Evolutionary conservation across 2,888 invertebrate species (phyloP), one percentile per base, ranked within the genome.

Genomic region (Drosophila diplacantha): DNA sequence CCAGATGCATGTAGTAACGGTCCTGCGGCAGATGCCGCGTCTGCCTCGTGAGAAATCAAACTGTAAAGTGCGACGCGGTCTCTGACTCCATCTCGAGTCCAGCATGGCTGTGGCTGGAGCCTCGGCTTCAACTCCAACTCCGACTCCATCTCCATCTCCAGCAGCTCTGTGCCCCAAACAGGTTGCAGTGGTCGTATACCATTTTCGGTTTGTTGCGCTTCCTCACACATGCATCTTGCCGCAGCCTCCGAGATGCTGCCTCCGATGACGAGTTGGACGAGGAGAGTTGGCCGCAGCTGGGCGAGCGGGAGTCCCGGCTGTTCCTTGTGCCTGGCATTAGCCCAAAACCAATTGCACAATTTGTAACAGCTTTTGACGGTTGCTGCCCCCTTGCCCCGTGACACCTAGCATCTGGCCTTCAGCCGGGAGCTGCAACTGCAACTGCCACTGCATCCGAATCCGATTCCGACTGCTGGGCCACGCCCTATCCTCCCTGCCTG

Each of bases 1-100:
- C 79, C 78, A 82, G 79, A 82, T 82, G 77, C 72, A 80, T 74
- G 71, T 74, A 80, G 82, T 80, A 80, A 80, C 79, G 79, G 79
- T 80, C 81, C 77, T 80, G 79, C 73, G 79, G 79, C 62, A 43
- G 61, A 62, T 63, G 58, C 51, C 38, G 73, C 72, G 60, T 54
- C 60, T 74, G 78, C 78, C 78, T 78, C 79, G 81, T 79, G 78
- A 81, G 78, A 79, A 81, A 81, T 79, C 79, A 81, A 79, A 79
- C 78, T 79, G 78, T 79, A 79, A 81, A 79, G 81, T 79, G 81
- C 70, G 79, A 76, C 74, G 64, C 44, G 68, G 61, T 56, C 57
- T 67, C 56, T 63, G 41, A 18, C 18, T 61, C 49, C 43, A 59
- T 46, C 58, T 46, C 24, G 34, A 9, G 47, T 53, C 37, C 26